Base-by-base conservation (phyloP, 2,797 vertebrate species). In the Euthynnus affinis region DNA sequence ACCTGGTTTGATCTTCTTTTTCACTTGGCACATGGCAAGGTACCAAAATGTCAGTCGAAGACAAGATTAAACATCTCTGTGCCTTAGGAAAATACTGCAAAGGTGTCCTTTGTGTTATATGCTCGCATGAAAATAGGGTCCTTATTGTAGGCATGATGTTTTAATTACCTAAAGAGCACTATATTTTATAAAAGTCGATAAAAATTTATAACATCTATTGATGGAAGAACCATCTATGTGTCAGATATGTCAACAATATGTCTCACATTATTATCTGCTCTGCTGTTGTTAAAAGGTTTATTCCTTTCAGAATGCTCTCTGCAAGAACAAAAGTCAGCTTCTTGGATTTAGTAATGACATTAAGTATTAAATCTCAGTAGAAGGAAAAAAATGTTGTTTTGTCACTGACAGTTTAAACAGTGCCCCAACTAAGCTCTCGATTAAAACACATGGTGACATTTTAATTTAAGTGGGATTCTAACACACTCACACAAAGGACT, bases 401-500 rank as follows among this genome's bases (percentile, higher is more conserved):
- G 68, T 57, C 65, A 52, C 29, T 70, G 82, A 80, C 82, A 87
- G 71, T 34, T 74, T 87, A 52, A 88, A 66, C 53, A 62, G 61
- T 51, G 25, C 27, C 14, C 52, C 22, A 59, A 22, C 61, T 78
- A 80, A 79, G 76, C 68, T 68, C 61, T 78, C 13, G 2, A 76
- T 80, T 82, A 66, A 79, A 82, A 81, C 32, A 61, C 80, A 72
- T 13, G 9, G 63, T 80, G 80, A 86, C 78, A 81, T 80, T 86
- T 87, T 65, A 78, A 87, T 82, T 80, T 82, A 29, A 42, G 27
- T 46, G 34, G 23, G 72, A 80, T 42, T 42, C 53, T 63, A 1
- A 67, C 37, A 57, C 76, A 69, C n/a, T n/a, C 23, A 25, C 27
- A 44, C 18, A 40, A 0, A 22, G 27, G 25, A 51, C 22, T 70